A percentile compares a stretch with the other conserved stretches of the same genome.
These are phyloP conservation scores for Silurus asotus DNA, from an alignment of 2,113 vertebrate genomes.

Conservation along the genomic window DNA sequence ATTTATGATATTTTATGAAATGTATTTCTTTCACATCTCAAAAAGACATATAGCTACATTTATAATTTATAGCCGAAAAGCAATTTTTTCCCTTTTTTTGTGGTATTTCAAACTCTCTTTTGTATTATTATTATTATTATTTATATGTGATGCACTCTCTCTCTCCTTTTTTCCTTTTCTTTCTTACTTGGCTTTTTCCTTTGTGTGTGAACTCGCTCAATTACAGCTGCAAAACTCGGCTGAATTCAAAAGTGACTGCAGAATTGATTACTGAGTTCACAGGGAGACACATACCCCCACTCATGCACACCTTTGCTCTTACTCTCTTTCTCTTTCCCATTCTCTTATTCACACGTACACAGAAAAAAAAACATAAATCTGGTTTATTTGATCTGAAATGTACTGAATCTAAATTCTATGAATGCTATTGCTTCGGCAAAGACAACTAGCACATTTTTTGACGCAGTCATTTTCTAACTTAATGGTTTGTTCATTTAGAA, in stretches of 20 bases:
- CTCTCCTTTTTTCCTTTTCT: neutral
- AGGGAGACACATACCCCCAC: neutral
- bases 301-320: neutral
- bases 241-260: slow-evolving; percentile 7
- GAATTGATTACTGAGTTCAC: neutral
- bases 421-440: slow-evolving; percentile 25
- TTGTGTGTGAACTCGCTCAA: neutral
- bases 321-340: slow-evolving; percentile 2
- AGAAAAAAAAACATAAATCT: neutral
- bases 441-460: neutral
- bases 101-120: neutral
- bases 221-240: neutral
- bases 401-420: neutral
- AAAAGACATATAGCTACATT: neutral
- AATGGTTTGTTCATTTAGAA: slow-evolving; percentile 34
- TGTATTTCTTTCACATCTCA: neutral
- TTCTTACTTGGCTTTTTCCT: neutral
- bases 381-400: slow-evolving; percentile 1
- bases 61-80: slow-evolving; percentile 5
- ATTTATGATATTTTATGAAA: neutral
- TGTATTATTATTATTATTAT: neutral
- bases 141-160: neutral
- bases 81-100: neutral
- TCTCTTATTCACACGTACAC: neutral
- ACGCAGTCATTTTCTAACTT: neutral